Evolutionary conservation across 1,140 invertebrate species (phyloP), one percentile per base, ranked within the genome.

Genomic region (Acarapis woodi): DNA sequence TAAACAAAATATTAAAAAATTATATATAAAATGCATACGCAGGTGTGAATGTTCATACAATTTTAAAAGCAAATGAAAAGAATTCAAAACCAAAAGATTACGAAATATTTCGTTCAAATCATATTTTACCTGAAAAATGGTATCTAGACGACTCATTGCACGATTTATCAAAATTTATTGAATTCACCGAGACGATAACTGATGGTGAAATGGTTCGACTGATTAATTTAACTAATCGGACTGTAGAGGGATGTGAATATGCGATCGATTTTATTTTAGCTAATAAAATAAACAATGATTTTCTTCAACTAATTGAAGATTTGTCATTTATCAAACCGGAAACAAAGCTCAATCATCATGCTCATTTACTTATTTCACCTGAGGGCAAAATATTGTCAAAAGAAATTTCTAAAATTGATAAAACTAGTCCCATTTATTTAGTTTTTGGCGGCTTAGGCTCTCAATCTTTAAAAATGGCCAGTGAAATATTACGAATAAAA

Each of bases 31-130:
- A 23, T 38, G 12, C 15, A 14, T 21, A 93, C 43, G 85, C 83
- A 4, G 79, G 82, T 0, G 64, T 85, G 1, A 94, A 94, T 51
- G 80, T 79, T 0, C 90, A 88, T 54, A 62, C 88, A 48, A 85
- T 85, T 0, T 16, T 32, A 9, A 85, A 94, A 52, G 65, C 74
- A 1, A 85, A 94, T 54, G 70, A 79, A 5, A 73, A 73, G 2
- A 83, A 12, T 36, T 38, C 14, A 41, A 29, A 19, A 33, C 42
- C 3, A 41, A n/a, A n/a, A n/a, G n/a, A n/a, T 77, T 70, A 69
- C 73, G 22, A 79, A 80, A 15, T 78, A 79, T n/a, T 58, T 79
- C n/a, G 67, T 79, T 28, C 85, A 67, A 3, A 50, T 96, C 2
- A 96, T 54, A 56, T 80, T 0, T 59, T 94, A 33, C 58, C 94